Evolutionary conservation across 2,888 invertebrate species (phyloP), one percentile per base, ranked within the genome.

Genomic region (Scrobipalpa atriplicella): DNA sequence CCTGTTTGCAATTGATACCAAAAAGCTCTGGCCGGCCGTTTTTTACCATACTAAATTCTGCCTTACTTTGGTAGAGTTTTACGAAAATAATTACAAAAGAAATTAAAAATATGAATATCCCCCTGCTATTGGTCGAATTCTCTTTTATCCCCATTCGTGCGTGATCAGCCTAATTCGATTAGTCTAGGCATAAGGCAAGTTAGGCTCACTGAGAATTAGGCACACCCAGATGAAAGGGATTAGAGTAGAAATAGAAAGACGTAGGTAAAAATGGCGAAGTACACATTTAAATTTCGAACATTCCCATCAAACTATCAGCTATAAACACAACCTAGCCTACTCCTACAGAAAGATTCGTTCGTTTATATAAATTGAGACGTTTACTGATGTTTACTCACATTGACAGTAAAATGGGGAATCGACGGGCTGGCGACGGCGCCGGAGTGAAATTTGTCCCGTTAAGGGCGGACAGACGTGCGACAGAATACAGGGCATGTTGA

Each of bases 371-470:
- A 90, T 91, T 87, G 89, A 90, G 90, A 90, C 86, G 83, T 90
- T 90, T 85, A 84, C 86, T 80, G 90, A 90, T 85, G 83, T 90
- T 90, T 85, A 84, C 86, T 80, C 79, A 83, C 79, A 89, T 88
- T 86, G 90, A 87, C 90, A 86, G 83, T 87, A 87, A 89, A 90
- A 87, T 84, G 80, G 81, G 75, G 82, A 85, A 83, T 83, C 76
- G 75, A 79, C 77, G 75, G 78, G 77, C 78, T 74, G 76, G 72
- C 78, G 79, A 76, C 82, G 85, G 85, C 85, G 85, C 85, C 84
- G 83, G 74, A 83, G 85, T 87, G 87, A 85, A 88, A 88, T 80
- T 82, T 82, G 83, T 86, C 78, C 89, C 88, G 87, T 89, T 89
- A 85, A 56, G 8, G 0, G 13, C 11, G 19, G 7, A 21, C 73